Evolutionary conservation across 2,888 invertebrate genomes (phyloP).

Genomic region (Eupsilia transversa): DNA sequence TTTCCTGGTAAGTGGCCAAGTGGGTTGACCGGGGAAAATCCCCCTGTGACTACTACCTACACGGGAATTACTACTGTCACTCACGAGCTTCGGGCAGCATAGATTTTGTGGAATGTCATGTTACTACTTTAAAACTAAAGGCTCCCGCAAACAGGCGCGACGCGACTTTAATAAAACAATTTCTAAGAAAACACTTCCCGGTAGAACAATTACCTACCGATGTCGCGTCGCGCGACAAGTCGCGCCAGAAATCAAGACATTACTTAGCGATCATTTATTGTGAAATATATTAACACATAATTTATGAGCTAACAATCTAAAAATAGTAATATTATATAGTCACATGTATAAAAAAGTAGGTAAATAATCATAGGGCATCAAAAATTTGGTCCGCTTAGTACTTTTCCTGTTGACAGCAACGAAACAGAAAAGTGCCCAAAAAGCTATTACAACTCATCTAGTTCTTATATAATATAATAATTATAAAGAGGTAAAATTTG

Average conservation of each 20-base stretch:
- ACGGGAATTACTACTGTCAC: background rate
- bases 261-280: background rate
- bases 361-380: background rate
- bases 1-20: background rate
- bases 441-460: background rate
- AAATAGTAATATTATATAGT: background rate
- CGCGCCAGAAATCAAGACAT: background rate
- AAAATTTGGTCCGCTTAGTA: background rate
- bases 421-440: background rate
- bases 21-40: conserved; percentile 8
- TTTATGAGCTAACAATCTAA: background rate
- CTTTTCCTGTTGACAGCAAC: too few species aligned
- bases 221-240: too few species aligned
- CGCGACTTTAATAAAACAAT: too few species aligned
- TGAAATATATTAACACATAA: background rate
- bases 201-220: too few species aligned
- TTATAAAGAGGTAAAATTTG: too few species aligned
- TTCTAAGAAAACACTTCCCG: too few species aligned
- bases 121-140: too few species aligned
- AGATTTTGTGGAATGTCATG: background rate
- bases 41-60: background rate
- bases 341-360: background rate
- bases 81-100: background rate
- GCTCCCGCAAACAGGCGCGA: too few species aligned
- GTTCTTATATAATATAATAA: too few species aligned